phyloP scores from a whole-genome alignment of 2,113 vertebrate genomes.

The Dolichotis patagonum region DNA sequence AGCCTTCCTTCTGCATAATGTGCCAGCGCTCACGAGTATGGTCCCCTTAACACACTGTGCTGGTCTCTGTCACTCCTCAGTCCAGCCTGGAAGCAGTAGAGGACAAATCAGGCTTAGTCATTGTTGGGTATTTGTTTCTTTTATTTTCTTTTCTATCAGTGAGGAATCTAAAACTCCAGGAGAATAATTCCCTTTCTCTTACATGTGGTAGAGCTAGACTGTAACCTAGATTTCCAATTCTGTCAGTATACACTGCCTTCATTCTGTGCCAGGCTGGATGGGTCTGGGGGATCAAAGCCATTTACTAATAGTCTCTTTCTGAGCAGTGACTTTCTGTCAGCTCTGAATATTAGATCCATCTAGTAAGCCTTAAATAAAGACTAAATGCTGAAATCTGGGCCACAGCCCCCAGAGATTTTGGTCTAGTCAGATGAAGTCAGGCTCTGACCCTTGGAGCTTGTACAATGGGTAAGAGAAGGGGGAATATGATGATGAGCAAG shows the following conservation, averaged over 20 bases:
- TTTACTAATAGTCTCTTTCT: neutral
- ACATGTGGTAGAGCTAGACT: neutral
- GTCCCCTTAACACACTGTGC: accelerated
- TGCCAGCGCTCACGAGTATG: accelerated
- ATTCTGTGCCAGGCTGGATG: neutral
- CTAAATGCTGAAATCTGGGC: neutral
- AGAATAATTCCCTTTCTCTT: neutral
- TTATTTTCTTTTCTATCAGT: neutral
- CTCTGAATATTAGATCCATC: neutral
- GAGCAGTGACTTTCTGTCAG: neutral
- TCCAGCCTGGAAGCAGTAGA: neutral
- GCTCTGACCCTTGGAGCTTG: neutral
- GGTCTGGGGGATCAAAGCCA: neutral
- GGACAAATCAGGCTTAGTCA: neutral
- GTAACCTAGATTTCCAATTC: neutral
- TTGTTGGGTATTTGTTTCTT: neutral
- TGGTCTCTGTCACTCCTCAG: neutral
- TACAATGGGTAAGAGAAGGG: neutral
- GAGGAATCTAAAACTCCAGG: neutral
- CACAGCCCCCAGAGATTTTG: neutral
- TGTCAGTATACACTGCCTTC: too few relatives aligned
- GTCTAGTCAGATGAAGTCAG: neutral
- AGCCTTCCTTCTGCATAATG: accelerated
- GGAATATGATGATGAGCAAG: neutral
- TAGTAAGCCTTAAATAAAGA: neutral